Evolutionary conservation across 2,888 invertebrate genomes (phyloP).

Genomic region (Horisme vitalbata): DNA sequence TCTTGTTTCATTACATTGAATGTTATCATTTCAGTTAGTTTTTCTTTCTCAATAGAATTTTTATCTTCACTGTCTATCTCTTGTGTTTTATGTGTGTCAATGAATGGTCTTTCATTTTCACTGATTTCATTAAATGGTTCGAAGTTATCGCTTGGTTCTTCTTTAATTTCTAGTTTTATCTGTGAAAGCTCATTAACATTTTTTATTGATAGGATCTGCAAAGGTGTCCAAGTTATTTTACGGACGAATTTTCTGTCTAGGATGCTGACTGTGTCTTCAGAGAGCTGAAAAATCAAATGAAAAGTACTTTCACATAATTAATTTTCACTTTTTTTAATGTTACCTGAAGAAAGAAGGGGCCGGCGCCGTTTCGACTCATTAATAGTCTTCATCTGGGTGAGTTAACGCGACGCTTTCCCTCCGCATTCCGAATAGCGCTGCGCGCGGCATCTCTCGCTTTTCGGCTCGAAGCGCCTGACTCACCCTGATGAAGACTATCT

Average conservation of each 20-base stretch:
- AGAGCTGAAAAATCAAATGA: neutral
- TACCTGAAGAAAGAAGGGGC: no score
- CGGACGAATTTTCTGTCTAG: neutral
- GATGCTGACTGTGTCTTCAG: neutral
- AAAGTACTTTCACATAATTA: neutral
- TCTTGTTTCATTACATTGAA: neutral
- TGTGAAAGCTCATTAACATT: neutral
- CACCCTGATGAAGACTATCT: no score
- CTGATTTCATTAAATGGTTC: no score
- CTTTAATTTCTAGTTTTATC: neutral
- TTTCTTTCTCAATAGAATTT: neutral
- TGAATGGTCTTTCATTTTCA: neutral
- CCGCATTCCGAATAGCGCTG: no score
- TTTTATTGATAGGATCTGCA: neutral
- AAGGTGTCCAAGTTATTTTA: neutral
- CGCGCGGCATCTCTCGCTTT: no score
- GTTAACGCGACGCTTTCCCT: no score
- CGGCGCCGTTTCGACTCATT: no score
- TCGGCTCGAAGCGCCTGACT: no score
- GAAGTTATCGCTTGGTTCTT: neutral
- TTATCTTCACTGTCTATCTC: neutral
- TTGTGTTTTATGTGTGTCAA: neutral
- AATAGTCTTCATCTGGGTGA: no score
- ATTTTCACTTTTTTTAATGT: neutral
- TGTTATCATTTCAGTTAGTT: neutral